These are phyloP conservation scores for Synanthedon andrenaeformis DNA, from an alignment of 2,888 invertebrate genomes.

Conservation along the genomic window DNA sequence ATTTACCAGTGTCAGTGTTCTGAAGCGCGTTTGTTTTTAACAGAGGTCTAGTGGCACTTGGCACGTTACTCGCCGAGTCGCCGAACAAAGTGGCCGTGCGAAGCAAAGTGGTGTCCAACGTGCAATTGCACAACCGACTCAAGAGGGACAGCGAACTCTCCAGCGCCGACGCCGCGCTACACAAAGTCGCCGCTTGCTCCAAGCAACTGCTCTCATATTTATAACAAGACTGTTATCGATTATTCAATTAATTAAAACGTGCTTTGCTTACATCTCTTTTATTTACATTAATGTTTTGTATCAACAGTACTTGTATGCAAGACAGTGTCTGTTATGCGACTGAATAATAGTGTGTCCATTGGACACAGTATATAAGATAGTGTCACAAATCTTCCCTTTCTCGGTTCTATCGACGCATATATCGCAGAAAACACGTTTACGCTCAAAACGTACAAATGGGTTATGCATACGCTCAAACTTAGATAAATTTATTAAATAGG, in stretches of 20 bases:
- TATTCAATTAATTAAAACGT: background rate
- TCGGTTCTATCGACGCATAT: too few species aligned
- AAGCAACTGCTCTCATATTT: slow-evolving; percentile 53
- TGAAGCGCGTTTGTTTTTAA: slow-evolving; percentile 17
- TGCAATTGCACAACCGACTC: slow-evolving; percentile 41
- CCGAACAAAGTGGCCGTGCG: slow-evolving; percentile 49
- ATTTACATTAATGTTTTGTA: too few species aligned
- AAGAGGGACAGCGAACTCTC: slow-evolving; percentile 35
- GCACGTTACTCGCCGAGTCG: slow-evolving; percentile 74
- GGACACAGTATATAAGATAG: too few species aligned
- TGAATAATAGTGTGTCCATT: too few species aligned
- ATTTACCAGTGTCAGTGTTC: too few species aligned
- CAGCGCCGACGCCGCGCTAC: slow-evolving; percentile 32
- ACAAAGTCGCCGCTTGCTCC: slow-evolving; percentile 48
- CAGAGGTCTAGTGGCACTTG: slow-evolving; percentile 81
- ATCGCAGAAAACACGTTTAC: too few species aligned
- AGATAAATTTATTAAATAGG: too few species aligned
- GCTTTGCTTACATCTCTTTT: background rate
- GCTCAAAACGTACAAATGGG: too few species aligned
- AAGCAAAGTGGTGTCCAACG: slow-evolving; percentile 44
- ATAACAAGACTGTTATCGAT: slow-evolving; percentile 33
- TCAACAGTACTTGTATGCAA: too few species aligned
- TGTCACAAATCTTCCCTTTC: too few species aligned
- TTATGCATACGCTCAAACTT: too few species aligned
- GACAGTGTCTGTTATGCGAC: too few species aligned